Conservation (phyloP, 2,113 vertebrate genomes). For the Antigone vipio region DNA sequence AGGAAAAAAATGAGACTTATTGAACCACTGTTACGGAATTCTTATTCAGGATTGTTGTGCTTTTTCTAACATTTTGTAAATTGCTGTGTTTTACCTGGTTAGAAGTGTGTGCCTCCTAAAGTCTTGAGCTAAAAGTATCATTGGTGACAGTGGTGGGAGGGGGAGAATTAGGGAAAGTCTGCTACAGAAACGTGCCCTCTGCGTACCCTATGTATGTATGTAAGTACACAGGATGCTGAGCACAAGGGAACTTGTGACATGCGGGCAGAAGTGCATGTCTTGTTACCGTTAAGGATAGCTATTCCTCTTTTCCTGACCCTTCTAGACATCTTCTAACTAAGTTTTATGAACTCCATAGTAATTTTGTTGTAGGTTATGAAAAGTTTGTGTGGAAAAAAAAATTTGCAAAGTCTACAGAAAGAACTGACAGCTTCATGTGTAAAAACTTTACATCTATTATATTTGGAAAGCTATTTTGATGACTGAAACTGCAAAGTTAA, state of each 20-base stretch:
- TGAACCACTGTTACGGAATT: not conserved
- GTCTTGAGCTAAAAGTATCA: not conserved
- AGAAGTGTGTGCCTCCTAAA: not conserved
- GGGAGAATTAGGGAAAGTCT: too few relatives aligned
- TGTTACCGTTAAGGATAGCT: not conserved
- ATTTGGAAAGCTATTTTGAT: not conserved
- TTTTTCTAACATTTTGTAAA: not conserved
- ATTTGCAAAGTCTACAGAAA: not conserved
- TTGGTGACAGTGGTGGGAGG: not conserved
- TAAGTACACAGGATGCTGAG: not conserved
- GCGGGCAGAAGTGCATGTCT: not conserved
- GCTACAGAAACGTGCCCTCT: not conserved
- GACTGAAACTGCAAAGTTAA: not conserved
- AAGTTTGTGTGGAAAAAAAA: not conserved
- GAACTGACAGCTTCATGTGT: not conserved
- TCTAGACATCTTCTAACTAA: not conserved
- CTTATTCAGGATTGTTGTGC: not conserved
- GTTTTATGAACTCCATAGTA: not conserved
- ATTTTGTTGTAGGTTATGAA: not conserved
- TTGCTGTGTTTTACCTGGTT: not conserved
- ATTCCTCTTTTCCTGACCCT: not conserved
- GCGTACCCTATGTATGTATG: too few relatives aligned
- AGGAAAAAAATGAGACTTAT: not conserved
- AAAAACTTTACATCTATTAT: not conserved
- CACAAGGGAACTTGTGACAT: fast-evolving